These are phyloP conservation scores for Idris sp. DNA, from an alignment of 1,140 invertebrate species.

Conservation along the genomic window DNA sequence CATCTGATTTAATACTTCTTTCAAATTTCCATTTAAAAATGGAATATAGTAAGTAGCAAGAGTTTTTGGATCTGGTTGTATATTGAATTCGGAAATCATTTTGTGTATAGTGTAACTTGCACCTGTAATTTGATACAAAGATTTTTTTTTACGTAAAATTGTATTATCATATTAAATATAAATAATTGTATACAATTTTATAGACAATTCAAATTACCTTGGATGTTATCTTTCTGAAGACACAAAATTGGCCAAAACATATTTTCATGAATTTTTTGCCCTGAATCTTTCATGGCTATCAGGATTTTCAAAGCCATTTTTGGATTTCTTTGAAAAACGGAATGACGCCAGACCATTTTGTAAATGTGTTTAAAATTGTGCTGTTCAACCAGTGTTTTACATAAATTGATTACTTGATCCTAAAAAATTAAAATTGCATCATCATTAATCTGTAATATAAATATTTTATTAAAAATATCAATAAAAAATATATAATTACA, in stretches of 20 bases:
- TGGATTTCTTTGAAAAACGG: constrained; percentile 5
- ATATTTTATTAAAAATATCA: too few species aligned
- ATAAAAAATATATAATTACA: too few species aligned
- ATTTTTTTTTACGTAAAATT: too few species aligned
- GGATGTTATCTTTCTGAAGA: too few species aligned
- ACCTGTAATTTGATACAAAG: constrained; percentile 7
- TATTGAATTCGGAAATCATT: constrained; percentile 15
- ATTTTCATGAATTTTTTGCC: too few species aligned
- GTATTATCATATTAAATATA: too few species aligned
- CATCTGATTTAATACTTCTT: constrained; percentile 7
- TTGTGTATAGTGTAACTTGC: constrained; percentile 1
- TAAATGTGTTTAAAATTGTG: constrained; percentile 1
- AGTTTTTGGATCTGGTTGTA: constrained; percentile 19
- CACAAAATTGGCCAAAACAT: too few species aligned
- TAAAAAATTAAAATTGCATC: constrained; percentile 1
- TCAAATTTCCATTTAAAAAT: constrained; percentile 12
- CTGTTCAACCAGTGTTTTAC: background rate
- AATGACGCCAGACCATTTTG: background rate
- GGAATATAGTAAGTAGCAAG: constrained; percentile 28
- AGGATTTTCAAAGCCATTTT: background rate
- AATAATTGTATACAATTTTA: too few species aligned
- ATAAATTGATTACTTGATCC: background rate
- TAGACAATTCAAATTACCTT: too few species aligned
- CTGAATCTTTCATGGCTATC: background rate
- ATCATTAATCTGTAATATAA: background rate